Evolutionary conservation across 2,888 invertebrate genomes (phyloP).

Genomic region (Theretra japonica): DNA sequence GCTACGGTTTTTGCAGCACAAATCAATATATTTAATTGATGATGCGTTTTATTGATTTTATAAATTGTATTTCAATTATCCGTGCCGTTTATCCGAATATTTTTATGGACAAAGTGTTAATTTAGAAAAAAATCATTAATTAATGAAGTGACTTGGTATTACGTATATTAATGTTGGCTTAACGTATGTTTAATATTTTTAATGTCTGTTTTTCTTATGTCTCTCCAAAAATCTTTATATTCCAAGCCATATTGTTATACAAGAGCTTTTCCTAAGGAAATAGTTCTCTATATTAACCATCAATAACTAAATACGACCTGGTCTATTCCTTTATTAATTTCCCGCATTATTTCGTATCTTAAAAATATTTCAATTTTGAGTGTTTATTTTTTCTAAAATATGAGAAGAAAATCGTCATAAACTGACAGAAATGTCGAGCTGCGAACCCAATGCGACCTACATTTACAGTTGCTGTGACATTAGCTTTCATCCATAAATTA

Average conservation of each 20-base stretch:
- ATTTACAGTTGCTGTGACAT: slow-evolving; percentile 12
- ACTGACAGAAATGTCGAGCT: not conserved
- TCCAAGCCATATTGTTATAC: no score
- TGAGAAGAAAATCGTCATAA: not conserved
- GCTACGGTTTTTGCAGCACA: not conserved
- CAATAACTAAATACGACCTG: no score
- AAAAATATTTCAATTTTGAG: no score
- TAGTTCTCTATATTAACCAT: no score
- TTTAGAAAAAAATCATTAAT: not conserved
- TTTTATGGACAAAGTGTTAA: not conserved
- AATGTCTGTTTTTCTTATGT: no score
- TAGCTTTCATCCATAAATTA: slow-evolving; percentile 15
- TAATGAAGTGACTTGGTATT: not conserved
- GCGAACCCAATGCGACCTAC: slow-evolving; percentile 5
- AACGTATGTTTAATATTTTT: no score
- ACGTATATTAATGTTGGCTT: not conserved
- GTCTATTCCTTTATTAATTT: no score
- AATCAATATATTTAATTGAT: not conserved
- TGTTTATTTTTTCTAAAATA: no score
- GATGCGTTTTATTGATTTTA: slow-evolving; percentile 8
- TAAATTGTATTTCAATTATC: not conserved
- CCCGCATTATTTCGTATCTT: no score
- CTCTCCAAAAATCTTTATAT: no score
- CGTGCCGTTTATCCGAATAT: not conserved
- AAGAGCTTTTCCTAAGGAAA: no score